Percentiles rank a stretch among this genome's conserved stretches.
Evolutionary conservation across 1,140 invertebrate genomes (phyloP).

Genomic region (Nomia melanderi): DNA sequence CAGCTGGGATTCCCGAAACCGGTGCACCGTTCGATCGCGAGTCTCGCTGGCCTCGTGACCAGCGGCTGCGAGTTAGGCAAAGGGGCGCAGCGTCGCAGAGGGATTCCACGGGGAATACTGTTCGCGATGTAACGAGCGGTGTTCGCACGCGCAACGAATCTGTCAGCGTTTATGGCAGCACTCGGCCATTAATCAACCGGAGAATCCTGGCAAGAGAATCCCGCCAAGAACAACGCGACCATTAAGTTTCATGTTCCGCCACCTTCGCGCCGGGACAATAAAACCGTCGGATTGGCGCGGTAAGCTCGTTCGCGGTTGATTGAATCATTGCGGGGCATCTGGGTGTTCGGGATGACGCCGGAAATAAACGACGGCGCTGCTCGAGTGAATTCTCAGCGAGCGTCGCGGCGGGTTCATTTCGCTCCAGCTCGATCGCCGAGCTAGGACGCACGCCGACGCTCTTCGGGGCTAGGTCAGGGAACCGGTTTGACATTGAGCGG

Average conservation of each 20-base stretch:
- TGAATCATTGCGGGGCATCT: conserved; percentile 38
- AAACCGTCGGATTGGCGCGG: conserved; percentile 36
- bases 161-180: conserved; percentile 37
- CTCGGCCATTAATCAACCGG: conserved; percentile 43
- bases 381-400: neutral
- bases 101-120: neutral
- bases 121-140: neutral
- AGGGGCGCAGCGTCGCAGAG: no score
- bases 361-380: conserved; percentile 28
- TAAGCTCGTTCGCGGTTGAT: conserved; percentile 32
- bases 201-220: conserved; percentile 31
- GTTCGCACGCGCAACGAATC: conserved; percentile 9
- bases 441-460: neutral
- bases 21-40: no score
- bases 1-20: no score
- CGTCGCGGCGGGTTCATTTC: neutral
- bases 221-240: conserved; percentile 35
- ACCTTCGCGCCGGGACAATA: conserved; percentile 38
- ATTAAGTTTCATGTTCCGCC: conserved; percentile 38
- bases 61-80: no score
- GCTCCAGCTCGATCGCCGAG: neutral
- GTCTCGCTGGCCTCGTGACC: no score
- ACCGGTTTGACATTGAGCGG: neutral
- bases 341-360: conserved; percentile 6
- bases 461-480: neutral